Evolutionary conservation across 2,888 invertebrate species (phyloP).

Genomic region (Eupithecia subfuscata): DNA sequence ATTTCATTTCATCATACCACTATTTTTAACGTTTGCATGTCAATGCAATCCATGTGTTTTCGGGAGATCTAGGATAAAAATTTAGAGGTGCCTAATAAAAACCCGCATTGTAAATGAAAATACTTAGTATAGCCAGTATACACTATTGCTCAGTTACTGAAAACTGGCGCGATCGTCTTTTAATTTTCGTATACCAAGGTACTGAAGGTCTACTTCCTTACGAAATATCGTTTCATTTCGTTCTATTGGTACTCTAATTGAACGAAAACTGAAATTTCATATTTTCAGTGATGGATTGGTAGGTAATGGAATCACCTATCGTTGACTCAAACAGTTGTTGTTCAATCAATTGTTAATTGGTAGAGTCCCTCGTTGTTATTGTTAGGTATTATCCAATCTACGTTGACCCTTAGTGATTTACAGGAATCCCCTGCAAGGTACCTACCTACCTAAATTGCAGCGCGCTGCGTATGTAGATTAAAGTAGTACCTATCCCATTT

Average conservation of each 20-base stretch:
- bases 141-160: background rate
- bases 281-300: background rate
- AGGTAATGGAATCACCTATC: background rate
- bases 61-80: background rate
- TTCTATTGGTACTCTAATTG: background rate
- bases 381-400: slow-evolving; percentile 14
- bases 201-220: too few relatives aligned
- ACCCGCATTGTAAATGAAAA: background rate
- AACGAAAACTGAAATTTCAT: background rate
- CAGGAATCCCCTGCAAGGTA: slow-evolving; percentile 12
- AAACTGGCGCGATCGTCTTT: background rate
- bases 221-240: too few relatives aligned
- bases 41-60: background rate
- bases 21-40: too few relatives aligned
- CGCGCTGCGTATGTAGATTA: background rate
- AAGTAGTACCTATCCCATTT: background rate
- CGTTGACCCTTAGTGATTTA: background rate
- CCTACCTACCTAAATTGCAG: slow-evolving; percentile 1
- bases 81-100: background rate
- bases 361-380: slow-evolving; percentile 26
- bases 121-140: background rate
- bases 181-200: background rate
- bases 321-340: slow-evolving; percentile 5
- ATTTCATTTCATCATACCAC: too few relatives aligned
- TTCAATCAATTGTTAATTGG: slow-evolving; percentile 21